A percentile compares a stretch with the other conserved stretches of the same genome.
phyloP scores from a whole-genome alignment of 2,888 invertebrate species.

The Chrysina gloriosa region DNA sequence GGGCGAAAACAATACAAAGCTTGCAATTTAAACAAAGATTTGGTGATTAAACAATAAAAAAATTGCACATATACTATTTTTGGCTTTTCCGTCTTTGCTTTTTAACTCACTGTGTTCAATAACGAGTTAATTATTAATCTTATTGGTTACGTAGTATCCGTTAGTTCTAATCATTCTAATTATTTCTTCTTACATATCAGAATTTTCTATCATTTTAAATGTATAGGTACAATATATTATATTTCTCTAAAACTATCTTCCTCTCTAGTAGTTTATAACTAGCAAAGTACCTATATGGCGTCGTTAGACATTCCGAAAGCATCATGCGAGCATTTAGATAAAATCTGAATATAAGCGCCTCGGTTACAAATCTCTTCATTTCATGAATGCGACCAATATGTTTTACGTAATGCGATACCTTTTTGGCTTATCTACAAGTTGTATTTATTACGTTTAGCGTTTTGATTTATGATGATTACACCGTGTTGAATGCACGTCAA shows the following conservation, averaged over 20 bases:
- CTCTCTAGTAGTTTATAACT: constrained; percentile 9
- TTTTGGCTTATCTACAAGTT: constrained; percentile 27
- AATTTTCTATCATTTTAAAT: no score
- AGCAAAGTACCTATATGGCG: constrained; percentile 6
- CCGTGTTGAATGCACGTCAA: constrained; percentile 1
- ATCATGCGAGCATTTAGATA: constrained; percentile 10
- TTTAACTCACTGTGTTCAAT: no score
- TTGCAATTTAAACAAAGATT: no score
- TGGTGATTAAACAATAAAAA: no score
- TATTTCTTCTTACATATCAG: no score
- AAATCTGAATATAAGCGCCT: constrained; percentile 21
- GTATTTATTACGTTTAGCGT: constrained; percentile 11
- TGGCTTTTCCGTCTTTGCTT: no score
- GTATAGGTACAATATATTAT: neutral
- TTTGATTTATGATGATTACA: constrained; percentile 28
- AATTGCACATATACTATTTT: no score
- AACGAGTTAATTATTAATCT: no score
- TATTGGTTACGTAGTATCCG: no score
- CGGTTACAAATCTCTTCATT: constrained; percentile 32
- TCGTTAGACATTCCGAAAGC: constrained; percentile 6
- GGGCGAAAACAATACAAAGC: no score
- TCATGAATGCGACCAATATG: constrained; percentile 10
- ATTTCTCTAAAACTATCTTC: neutral
- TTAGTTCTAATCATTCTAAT: no score
- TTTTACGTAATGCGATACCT: constrained; percentile 21